Percentiles rank a stretch among this genome's conserved stretches.
Evolutionary conservation across 2,797 vertebrate species (phyloP).

Genomic region (Enteromius trimaculatus): DNA sequence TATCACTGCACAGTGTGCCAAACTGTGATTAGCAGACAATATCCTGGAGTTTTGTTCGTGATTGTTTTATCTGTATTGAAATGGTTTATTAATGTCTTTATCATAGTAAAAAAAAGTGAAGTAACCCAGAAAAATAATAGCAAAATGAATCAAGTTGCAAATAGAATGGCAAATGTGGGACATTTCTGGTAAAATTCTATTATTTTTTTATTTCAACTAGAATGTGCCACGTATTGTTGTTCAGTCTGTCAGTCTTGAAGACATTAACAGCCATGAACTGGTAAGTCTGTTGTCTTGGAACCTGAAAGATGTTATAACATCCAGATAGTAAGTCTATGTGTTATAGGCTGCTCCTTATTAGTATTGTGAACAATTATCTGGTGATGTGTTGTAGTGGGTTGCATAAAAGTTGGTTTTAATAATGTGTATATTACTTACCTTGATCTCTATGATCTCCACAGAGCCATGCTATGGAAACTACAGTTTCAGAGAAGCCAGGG

Average conservation of each 20-base stretch:
- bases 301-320: neutral
- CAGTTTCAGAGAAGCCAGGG: conserved; percentile 2
- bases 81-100: neutral
- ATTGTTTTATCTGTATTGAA: neutral
- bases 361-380: neutral
- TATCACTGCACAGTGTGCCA: neutral
- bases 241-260: conserved; percentile 56
- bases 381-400: neutral
- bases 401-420: neutral
- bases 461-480: conserved; percentile 6
- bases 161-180: neutral
- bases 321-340: conserved; percentile 29
- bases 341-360: neutral
- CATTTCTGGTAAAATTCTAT: neutral
- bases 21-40: neutral
- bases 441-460: conserved; percentile 10
- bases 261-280: conserved; percentile 30
- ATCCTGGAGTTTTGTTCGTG: neutral
- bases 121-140: neutral
- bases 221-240: conserved; percentile 74
- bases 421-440: neutral
- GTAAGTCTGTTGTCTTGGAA: conserved; percentile 22
- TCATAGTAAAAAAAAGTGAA: neutral
- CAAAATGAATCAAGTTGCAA: neutral
- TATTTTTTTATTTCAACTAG: conserved; percentile 58